phyloP scores from a whole-genome alignment of 2,888 invertebrate species.

The Andricus quercusramuli region DNA sequence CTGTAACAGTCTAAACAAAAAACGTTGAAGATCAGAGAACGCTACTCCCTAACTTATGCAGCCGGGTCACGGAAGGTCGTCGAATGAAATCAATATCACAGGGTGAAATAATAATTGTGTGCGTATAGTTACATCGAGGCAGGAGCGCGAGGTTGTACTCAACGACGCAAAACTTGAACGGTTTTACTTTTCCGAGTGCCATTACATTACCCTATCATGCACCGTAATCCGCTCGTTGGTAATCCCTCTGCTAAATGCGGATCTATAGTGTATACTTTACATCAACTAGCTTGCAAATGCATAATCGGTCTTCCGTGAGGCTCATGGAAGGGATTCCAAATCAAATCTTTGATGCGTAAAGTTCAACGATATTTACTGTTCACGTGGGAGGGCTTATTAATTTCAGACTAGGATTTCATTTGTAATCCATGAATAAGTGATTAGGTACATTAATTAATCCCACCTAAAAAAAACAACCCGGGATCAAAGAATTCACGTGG shows the following conservation, averaged over 20 bases:
- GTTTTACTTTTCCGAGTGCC: conserved; percentile 27
- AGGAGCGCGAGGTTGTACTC: not conserved
- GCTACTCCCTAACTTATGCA: conserved; percentile 66
- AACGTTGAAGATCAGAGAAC: conserved; percentile 58
- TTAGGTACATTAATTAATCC: not conserved
- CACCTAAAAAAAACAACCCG: too few species aligned
- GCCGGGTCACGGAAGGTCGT: conserved; percentile 71
- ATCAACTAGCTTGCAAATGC: conserved; percentile 9
- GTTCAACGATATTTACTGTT: not conserved
- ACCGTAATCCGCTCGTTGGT: conserved; percentile 21
- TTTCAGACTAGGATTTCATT: not conserved
- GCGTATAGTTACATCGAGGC: conserved; percentile 18
- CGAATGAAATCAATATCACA: conserved; percentile 70
- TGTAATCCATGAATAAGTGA: not conserved
- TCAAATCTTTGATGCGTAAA: conserved; percentile 7
- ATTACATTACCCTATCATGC: conserved; percentile 23
- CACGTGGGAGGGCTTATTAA: not conserved
- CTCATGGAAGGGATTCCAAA: not conserved
- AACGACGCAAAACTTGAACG: conserved; percentile 15
- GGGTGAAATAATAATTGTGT: conserved; percentile 63
- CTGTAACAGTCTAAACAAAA: conserved; percentile 38
- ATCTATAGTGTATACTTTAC: conserved; percentile 10
- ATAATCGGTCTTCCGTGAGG: conserved; percentile 8
- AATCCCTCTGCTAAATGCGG: conserved; percentile 29
- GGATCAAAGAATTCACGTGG: too few species aligned